phyloP scores from a whole-genome alignment of 2,888 invertebrate genomes.

The Dolomedes plantarius region DNA sequence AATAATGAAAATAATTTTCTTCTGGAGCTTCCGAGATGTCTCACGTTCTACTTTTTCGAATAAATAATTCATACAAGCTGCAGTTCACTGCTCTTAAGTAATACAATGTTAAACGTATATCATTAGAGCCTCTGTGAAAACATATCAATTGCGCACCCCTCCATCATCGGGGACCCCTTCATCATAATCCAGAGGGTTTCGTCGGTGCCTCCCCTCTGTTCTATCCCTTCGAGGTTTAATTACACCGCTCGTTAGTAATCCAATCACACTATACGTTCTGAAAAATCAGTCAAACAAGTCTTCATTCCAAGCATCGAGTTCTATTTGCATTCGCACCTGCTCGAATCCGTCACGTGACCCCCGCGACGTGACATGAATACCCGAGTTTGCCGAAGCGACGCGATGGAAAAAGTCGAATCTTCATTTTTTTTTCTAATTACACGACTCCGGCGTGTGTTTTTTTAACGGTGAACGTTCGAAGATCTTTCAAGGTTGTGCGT shows the following conservation, averaged over 20 bases:
- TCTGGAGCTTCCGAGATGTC: not conserved
- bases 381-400: not conserved
- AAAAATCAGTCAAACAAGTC: constrained; percentile 9
- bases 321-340: constrained; percentile 16
- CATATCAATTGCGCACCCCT: not conserved
- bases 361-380: constrained; percentile 2
- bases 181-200: not conserved
- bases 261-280: not conserved
- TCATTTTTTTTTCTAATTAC: not conserved
- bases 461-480: constrained; percentile 9
- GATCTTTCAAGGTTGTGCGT: not conserved
- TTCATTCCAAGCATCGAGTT: not conserved
- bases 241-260: not conserved
- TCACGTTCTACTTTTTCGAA: not conserved
- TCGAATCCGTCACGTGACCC: constrained; percentile 4
- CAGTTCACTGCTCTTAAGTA: not conserved
- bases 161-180: not conserved
- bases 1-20: too few relatives aligned
- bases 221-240: not conserved
- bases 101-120: not conserved
- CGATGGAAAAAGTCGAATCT: not conserved
- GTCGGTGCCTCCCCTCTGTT: not conserved
- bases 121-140: not conserved
- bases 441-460: not conserved
- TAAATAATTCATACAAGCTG: not conserved